A percentile compares a stretch with the other conserved stretches of the same genome.
phyloP scores from a whole-genome alignment of 2,797 vertebrate species.

The Pygocentrus nattereri region DNA sequence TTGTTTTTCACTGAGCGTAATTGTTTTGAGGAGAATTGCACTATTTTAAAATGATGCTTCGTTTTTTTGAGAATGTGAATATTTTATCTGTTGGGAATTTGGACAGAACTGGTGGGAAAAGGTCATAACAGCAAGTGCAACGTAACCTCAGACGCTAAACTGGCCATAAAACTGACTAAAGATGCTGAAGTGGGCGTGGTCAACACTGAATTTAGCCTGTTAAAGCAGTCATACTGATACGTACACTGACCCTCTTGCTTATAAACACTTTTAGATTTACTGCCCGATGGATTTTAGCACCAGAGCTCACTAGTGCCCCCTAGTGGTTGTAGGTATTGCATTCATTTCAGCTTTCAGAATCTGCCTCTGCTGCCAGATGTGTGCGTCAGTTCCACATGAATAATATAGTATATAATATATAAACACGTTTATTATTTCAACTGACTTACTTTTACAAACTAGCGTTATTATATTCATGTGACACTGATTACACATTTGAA shows the following conservation, averaged over 20 bases:
- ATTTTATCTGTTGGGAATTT: neutral
- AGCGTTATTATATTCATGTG: neutral
- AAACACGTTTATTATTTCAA: neutral
- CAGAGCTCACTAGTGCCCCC: neutral
- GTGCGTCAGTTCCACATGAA: neutral
- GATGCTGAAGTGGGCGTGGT: neutral
- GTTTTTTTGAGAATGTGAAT: constrained; percentile 36
- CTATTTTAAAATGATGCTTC: constrained; percentile 61
- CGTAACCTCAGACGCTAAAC: neutral
- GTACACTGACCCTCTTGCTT: neutral
- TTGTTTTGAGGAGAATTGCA: constrained; percentile 66
- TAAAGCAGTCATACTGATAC: neutral
- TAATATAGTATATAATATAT: neutral
- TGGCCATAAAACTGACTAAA: neutral
- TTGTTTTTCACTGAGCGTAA: constrained; percentile 29
- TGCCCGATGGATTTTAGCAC: neutral
- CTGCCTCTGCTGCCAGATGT: neutral
- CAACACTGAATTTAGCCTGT: neutral
- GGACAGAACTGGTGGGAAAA: neutral
- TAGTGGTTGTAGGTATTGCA: neutral
- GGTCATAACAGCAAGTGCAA: neutral
- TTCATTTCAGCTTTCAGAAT: neutral
- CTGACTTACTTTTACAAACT: too few relatives aligned
- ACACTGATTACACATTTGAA: too few relatives aligned
- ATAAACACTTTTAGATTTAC: neutral